Conservation (phyloP, 2,113 vertebrate species). For the Amphiprion percula region DNA sequence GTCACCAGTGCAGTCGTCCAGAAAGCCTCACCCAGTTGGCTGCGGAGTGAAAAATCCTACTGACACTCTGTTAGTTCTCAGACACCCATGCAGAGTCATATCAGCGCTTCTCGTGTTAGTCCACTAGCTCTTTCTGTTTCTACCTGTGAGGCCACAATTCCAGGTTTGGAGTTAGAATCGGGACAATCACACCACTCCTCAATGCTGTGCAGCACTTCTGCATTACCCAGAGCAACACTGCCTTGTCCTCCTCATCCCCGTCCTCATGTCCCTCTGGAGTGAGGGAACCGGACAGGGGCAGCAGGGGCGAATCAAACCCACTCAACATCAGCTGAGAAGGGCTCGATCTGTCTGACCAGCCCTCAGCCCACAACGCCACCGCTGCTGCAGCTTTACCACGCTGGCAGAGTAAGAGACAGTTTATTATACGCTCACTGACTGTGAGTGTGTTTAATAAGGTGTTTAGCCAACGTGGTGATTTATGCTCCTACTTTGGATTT, state of each 20-base stretch:
- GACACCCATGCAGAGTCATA: slow-evolving; percentile 41
- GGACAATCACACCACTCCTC: slow-evolving; percentile 65
- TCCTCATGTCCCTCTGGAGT: slow-evolving; percentile 54
- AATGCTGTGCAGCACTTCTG: slow-evolving; percentile 7
- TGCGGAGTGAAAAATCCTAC: neutral
- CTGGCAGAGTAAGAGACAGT: slow-evolving; percentile 66
- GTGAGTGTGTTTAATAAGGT: too few species aligned
- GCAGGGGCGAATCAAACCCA: slow-evolving; percentile 39
- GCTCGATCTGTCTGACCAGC: slow-evolving; percentile 37
- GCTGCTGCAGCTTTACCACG: slow-evolving; percentile 22
- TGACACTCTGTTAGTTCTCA: slow-evolving; percentile 48
- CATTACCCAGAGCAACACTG: slow-evolving; percentile 84
- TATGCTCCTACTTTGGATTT: too few species aligned
- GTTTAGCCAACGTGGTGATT: too few species aligned
- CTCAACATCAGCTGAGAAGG: slow-evolving; percentile 46
- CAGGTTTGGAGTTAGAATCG: slow-evolving; percentile 44
- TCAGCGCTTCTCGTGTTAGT: slow-evolving; percentile 40
- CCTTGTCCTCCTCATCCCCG: slow-evolving; percentile 76
- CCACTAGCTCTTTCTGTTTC: neutral
- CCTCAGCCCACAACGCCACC: slow-evolving; percentile 49
- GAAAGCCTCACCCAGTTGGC: slow-evolving; percentile 37
- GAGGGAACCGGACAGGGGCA: slow-evolving; percentile 44
- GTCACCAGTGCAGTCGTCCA: slow-evolving; percentile 17
- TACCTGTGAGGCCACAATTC: neutral
- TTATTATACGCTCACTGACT: neutral